Conservation (phyloP, 2,797 vertebrate species). For the Micromesistius poutassou region DNA sequence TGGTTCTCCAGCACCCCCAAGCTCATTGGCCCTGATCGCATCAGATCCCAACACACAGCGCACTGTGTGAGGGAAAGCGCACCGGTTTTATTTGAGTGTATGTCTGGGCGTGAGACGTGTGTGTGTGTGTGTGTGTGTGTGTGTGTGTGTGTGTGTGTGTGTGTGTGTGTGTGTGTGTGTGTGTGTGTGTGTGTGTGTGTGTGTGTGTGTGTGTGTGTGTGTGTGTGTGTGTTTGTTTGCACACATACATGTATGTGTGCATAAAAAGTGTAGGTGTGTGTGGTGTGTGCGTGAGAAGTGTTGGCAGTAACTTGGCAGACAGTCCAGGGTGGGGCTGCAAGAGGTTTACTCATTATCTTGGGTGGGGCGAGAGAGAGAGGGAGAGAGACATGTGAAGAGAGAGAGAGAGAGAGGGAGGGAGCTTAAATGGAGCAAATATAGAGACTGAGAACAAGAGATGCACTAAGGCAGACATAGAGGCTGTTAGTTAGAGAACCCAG, state of each 20-base stretch:
- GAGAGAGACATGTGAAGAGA: not conserved
- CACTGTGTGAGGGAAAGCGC: not conserved
- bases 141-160: slow-evolving; percentile 33
- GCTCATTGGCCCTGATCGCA: slow-evolving; percentile 64
- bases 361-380: slow-evolving; percentile 56
- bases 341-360: slow-evolving; percentile 70
- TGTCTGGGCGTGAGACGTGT: slow-evolving; percentile 11
- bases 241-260: slow-evolving; percentile 26
- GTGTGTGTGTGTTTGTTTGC: slow-evolving; percentile 23
- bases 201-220: slow-evolving; percentile 29
- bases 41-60: slow-evolving; percentile 59
- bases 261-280: slow-evolving; percentile 13
- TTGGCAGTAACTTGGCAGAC: slow-evolving; percentile 69
- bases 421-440: not conserved
- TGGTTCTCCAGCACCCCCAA: slow-evolving; percentile 48
- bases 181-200: not conserved
- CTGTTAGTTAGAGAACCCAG: too few relatives aligned
- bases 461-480: too few relatives aligned
- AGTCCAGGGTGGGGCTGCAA: slow-evolving; percentile 61
- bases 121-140: not conserved
- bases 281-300: slow-evolving; percentile 49
- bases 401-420: slow-evolving; percentile 7
- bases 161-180: slow-evolving; percentile 23
- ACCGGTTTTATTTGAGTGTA: not conserved
- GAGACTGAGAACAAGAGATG: too few relatives aligned